A percentile compares a stretch with the other conserved stretches of the same genome.
These are phyloP conservation scores for Prenolepis imparis DNA, from an alignment of 2,888 invertebrate species.

Conservation along the genomic window DNA sequence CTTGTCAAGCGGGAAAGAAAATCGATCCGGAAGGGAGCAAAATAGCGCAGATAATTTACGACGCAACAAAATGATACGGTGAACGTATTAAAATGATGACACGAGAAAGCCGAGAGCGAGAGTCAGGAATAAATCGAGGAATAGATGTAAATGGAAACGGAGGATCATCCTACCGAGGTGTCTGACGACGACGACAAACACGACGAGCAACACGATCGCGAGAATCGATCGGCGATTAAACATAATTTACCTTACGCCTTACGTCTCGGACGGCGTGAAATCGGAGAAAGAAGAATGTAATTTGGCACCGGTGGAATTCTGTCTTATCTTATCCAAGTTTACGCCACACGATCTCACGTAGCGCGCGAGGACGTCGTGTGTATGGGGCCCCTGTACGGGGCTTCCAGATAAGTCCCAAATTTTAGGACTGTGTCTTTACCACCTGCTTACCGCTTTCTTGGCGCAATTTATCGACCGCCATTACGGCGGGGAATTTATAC, in stretches of 20 bases:
- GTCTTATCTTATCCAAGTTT: constrained; percentile 79
- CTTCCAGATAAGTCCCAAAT: constrained; percentile 74
- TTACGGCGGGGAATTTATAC: constrained; percentile 26
- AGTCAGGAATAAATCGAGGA: neutral
- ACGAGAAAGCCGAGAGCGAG: neutral
- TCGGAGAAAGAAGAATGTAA: constrained; percentile 63
- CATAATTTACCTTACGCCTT: constrained; percentile 48
- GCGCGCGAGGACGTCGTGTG: constrained; percentile 67
- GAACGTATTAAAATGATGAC: neutral
- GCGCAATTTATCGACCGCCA: constrained; percentile 35
- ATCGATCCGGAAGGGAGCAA: neutral
- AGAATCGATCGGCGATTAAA: constrained; percentile 40
- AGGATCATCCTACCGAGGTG: neutral
- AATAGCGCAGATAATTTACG: too few relatives aligned
- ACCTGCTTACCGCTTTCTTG: constrained; percentile 17
- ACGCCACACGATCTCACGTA: constrained; percentile 66
- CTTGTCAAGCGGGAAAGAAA: constrained; percentile 25
- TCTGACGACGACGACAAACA: constrained; percentile 17
- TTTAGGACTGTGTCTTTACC: constrained; percentile 64
- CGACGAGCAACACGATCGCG: constrained; percentile 43
- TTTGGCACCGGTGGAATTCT: constrained; percentile 68
- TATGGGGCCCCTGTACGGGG: constrained; percentile 41
- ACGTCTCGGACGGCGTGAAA: constrained; percentile 47
- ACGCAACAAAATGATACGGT: constrained; percentile 16
- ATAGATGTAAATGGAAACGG: constrained; percentile 27